phyloP scores from a whole-genome alignment of 2,888 invertebrate genomes.

The Sclerodermus sp. region DNA sequence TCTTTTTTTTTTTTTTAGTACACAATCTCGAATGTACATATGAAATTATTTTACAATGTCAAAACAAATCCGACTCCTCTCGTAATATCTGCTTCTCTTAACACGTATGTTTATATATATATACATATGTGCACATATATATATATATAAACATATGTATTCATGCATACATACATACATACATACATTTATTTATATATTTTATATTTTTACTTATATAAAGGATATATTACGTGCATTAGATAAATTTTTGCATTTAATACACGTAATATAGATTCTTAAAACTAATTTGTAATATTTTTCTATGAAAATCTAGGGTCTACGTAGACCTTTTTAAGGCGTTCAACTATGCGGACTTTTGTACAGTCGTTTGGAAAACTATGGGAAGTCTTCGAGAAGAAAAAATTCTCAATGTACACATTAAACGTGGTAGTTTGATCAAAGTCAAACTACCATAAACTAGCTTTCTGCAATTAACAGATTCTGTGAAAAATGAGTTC shows the following conservation, averaged over 20 bases:
- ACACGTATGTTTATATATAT: not conserved
- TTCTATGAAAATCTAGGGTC: constrained; percentile 46
- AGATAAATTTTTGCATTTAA: constrained; percentile 37
- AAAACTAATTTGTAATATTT: constrained; percentile 46
- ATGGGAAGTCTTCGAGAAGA: constrained; percentile 46
- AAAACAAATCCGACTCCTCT: constrained; percentile 25
- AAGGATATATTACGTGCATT: constrained; percentile 35
- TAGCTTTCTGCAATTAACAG: too few species aligned
- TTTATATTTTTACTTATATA: constrained; percentile 16
- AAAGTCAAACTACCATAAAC: too few species aligned
- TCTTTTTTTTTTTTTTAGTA: constrained; percentile 12
- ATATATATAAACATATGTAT: too few species aligned
- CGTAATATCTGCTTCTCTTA: constrained; percentile 18
- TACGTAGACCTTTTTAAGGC: constrained; percentile 51
- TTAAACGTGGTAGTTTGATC: not conserved
- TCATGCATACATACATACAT: too few species aligned
- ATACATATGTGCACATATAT: not conserved
- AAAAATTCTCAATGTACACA: constrained; percentile 24
- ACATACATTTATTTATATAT: not conserved
- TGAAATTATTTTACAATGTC: constrained; percentile 31
- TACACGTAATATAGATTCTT: constrained; percentile 47
- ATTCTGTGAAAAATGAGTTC: not conserved
- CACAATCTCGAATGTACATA: constrained; percentile 19
- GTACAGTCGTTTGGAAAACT: constrained; percentile 53
- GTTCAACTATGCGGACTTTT: constrained; percentile 51